These are phyloP conservation scores for Indicator maculatus DNA, from an alignment of 2,113 vertebrate species.

Conservation along the genomic window DNA sequence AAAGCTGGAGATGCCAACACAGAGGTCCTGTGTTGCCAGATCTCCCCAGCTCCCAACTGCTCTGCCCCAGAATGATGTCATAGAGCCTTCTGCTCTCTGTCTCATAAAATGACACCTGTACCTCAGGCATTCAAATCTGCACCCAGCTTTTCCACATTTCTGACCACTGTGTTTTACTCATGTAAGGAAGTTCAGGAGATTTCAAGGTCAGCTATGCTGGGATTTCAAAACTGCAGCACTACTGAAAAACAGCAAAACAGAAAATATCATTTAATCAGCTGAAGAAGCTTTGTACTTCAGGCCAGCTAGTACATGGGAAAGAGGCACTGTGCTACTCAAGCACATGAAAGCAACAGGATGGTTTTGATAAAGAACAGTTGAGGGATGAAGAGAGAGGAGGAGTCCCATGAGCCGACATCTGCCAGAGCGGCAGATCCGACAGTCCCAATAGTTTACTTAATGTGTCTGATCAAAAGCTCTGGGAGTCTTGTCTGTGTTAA, in stretches of 20 bases:
- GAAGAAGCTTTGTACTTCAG: not conserved
- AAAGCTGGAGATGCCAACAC: not conserved
- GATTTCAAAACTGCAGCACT: not conserved
- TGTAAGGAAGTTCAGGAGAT: not conserved
- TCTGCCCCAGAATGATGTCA: not conserved
- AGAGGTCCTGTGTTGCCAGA: not conserved
- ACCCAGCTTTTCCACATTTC: not conserved
- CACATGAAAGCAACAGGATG: not conserved
- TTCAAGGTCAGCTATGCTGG: not conserved
- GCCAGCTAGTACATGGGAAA: not conserved
- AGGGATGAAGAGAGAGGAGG: not conserved
- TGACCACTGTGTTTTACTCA: not conserved
- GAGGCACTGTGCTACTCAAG: not conserved
- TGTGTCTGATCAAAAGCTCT: conserved; percentile 57
- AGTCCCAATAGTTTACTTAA: conserved; percentile 35
- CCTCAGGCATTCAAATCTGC: rapidly evolving
- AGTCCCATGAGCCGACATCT: not conserved
- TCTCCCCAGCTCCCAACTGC: not conserved
- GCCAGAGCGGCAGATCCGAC: not conserved
- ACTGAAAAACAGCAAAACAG: not conserved
- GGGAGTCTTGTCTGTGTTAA: conserved; percentile 42
- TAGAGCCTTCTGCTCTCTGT: not conserved
- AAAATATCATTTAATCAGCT: rapidly evolving
- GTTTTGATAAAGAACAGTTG: not conserved
- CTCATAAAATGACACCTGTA: not conserved